phyloP scores from a whole-genome alignment of 2,888 invertebrate species.

The Sepioteuthis lessoniana region DNA sequence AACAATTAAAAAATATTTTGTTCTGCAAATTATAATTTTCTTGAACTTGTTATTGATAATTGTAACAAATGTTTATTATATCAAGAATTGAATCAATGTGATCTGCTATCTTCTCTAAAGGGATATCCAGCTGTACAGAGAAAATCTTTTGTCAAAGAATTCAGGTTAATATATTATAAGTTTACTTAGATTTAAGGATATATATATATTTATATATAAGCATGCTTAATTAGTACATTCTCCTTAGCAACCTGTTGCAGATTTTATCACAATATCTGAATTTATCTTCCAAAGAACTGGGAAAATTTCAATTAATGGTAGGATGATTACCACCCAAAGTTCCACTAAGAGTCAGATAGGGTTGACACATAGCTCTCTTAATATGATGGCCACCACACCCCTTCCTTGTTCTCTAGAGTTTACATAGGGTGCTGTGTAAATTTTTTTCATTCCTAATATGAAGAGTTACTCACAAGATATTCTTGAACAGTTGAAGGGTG shows the following conservation, averaged over 20 bases:
- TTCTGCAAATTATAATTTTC: too few species aligned
- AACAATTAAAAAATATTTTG: too few species aligned
- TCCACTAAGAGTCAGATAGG: too few species aligned
- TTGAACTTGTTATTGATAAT: too few species aligned
- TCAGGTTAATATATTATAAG: too few species aligned
- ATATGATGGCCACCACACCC: neutral
- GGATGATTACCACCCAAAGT: neutral
- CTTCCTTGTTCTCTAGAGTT: neutral
- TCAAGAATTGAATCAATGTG: too few species aligned
- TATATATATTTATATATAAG: neutral
- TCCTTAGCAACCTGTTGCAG: neutral
- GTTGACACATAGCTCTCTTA: neutral
- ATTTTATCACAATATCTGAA: neutral
- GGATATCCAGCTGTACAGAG: too few species aligned
- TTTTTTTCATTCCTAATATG: neutral
- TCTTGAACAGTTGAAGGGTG: neutral
- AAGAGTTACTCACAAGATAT: neutral
- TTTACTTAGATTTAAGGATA: too few species aligned
- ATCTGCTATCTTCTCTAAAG: too few species aligned
- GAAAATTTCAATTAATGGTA: neutral
- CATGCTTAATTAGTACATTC: neutral
- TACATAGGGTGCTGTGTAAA: too few species aligned
- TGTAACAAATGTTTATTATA: too few species aligned
- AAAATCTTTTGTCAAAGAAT: too few species aligned
- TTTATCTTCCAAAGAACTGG: neutral